Base-by-base conservation (phyloP, 2,113 vertebrate species). In the Oreochromis niloticus region DNA sequence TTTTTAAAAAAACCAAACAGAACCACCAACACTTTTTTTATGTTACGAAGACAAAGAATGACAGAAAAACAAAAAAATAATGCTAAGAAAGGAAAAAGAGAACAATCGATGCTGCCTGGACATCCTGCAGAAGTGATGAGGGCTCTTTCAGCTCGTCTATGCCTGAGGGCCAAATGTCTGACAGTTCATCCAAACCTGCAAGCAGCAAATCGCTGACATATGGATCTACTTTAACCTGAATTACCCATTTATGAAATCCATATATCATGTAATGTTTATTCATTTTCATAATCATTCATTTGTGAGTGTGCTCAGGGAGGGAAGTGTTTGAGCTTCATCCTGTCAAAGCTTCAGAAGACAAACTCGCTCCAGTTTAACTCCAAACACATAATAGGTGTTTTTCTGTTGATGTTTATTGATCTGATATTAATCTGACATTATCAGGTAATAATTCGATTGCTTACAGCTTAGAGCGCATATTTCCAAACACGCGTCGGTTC, bases 121-220 rank as follows among this genome's bases (percentile, higher is more conserved):
- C 4, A 11, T 4, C 55, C 55, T 57, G 24, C 55, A 13, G 22
- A 22, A 1, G n/a, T 24, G 54, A 56, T 8, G 10, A 10, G 11
- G 43, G 41, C 8, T 30, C 68, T 48, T 0, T 73, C 22, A 73
- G 22, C 41, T 6, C 22, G 5, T 46, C 22, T 73, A 24, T 48
- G 71, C 43, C 71, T 32, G 3, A 48, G 16, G 71, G 24, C 43
- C 24, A 19, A 32, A 19, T 1, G 24, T 50, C 24, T 50, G 71
- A 75, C 16, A 4, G 0, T 17, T 75, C 71, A 75, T 75, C 6
- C 68, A 19, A 14, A 46, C 22, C 1, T 13, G 0, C 6, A 11
- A 75, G 22, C 6, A 48, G 41, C 2, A 30, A 17, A 48, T 8
- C 6, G 6, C 9, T 48, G 41, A 75, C 22, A 30, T 17, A 30